Base-by-base conservation (phyloP, 1,140 invertebrate species). In the Procambarus virginalis region DNA sequence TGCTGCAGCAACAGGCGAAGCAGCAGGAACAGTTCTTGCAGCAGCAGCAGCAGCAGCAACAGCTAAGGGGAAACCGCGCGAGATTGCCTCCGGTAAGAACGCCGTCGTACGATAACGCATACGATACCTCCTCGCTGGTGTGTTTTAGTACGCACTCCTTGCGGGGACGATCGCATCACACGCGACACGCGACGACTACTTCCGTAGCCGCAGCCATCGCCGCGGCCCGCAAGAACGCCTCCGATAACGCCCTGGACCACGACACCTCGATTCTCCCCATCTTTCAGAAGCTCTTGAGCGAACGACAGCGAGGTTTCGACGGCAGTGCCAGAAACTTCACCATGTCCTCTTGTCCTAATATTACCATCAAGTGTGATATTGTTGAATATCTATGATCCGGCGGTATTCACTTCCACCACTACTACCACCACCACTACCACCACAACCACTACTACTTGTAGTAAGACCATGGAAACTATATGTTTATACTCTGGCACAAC, bases 351-450 rank as follows among this genome's bases (percentile, higher is more conserved):
- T 98, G 97, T 94, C 97, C 97, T 9, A 98, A 98, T 95, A 98
- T 98, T 94, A 97, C 97, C 58, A 98, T 98, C 92, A 98, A 98
- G 94, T 98, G 97, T 95, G 97, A 98, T 95, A 98, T 98, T 92
- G 97, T 98, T 92, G 97, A 98, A 93, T 98, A 98, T 94, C 96
- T 98, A 94, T 98, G 96, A 94, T 88, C 78, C 78, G 83, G 64
- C 49, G 34, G 8, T 3, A 10, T 9, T 46, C 45, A 68, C 60
- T 46, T 70, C 81, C 46, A 82, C 81, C 46, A 70, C 46, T 17
- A 70, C 64, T 34, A 83, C 64, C 46, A 83, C 81, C 46, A 84
- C 83, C n/a, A 84, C 68, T 22, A 70, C 64, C 68, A 70, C 64
- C 68, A 70, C 82, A 20, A 84, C 82, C 14, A 84, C 34, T 17